These are phyloP conservation scores for Pimpla rufipes DNA, from an alignment of 2,888 invertebrate genomes.

Conservation along the genomic window DNA sequence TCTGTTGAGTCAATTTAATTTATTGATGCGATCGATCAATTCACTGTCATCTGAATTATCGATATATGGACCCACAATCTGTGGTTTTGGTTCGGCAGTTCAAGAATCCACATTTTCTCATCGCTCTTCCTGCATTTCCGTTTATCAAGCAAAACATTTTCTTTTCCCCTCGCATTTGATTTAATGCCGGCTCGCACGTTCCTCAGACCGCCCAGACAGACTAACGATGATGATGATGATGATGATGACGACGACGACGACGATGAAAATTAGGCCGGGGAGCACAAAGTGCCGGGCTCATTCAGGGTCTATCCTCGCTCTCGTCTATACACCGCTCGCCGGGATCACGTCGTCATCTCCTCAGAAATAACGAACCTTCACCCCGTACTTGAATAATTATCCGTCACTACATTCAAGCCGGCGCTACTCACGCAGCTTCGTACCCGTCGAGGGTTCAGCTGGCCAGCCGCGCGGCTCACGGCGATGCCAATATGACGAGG, in stretches of 20 bases:
- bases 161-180: no score
- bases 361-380: conserved; percentile 15
- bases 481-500: conserved; percentile 12
- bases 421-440: neutral
- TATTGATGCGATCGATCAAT: no score
- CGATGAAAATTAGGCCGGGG: conserved; percentile 1
- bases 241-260: conserved; percentile 5
- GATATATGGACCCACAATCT: no score
- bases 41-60: no score
- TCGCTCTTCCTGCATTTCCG: no score
- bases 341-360: conserved; percentile 24
- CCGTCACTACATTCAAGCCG: conserved; percentile 3
- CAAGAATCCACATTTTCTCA: no score
- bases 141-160: no score
- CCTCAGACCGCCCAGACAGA: neutral
- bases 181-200: no score
- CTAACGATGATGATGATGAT: neutral
- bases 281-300: neutral
- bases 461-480: conserved; percentile 1
- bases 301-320: neutral
- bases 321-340: neutral
- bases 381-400: conserved; percentile 20
- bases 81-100: no score
- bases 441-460: conserved; percentile 5
- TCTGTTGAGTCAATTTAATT: no score